These are phyloP conservation scores for Thripadectes ignobilis DNA, from an alignment of 2,797 vertebrate species.

Conservation along the genomic window DNA sequence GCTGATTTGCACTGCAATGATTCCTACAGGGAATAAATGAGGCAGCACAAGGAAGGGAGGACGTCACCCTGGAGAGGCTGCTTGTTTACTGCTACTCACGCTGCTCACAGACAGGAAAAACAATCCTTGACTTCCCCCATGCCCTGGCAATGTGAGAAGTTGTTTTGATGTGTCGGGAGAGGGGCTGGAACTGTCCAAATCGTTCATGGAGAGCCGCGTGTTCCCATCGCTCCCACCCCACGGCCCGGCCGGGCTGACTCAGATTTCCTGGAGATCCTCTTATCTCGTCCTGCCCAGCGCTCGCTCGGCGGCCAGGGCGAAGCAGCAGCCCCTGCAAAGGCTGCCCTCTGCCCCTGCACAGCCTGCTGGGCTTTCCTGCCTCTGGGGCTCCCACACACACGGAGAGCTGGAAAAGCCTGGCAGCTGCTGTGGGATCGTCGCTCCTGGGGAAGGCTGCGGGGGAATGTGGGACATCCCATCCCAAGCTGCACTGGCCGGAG, in stretches of 20 bases:
- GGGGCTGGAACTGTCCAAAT: neutral
- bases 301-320: neutral
- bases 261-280: slow-evolving; percentile 65
- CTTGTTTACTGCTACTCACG: neutral
- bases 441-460: neutral
- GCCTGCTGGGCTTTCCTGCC: neutral
- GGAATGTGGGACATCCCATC: neutral
- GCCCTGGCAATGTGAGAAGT: neutral
- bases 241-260: slow-evolving; percentile 20
- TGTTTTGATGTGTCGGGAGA: neutral
- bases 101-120: neutral
- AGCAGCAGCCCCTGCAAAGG: neutral
- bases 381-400: neutral
- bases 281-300: slow-evolving; percentile 51
- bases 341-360: neutral
- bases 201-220: fast-evolving
- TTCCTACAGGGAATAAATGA: neutral
- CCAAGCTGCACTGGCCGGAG: fast-evolving
- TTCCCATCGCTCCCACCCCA: neutral
- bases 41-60: neutral
- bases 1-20: fast-evolving
- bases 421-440: fast-evolving
- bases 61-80: neutral
- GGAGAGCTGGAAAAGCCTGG: fast-evolving
- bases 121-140: neutral